phyloP scores from a whole-genome alignment of 2,888 invertebrate species.

The Sthenelais limicola region DNA sequence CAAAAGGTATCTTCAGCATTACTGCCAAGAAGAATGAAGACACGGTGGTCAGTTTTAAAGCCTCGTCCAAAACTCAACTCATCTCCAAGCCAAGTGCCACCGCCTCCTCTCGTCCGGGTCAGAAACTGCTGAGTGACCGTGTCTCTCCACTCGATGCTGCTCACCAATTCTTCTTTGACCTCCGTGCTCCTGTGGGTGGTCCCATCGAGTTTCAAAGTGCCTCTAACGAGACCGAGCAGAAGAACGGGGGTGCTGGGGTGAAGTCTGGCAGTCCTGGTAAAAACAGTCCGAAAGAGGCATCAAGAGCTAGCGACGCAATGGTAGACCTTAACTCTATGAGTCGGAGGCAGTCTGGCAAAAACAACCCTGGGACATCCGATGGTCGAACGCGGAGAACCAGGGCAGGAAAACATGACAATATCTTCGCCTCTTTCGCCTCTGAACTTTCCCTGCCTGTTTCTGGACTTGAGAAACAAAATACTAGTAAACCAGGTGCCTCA shows the following conservation, averaged over 20 bases:
- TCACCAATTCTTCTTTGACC: conserved; percentile 14
- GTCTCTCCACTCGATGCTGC: not conserved
- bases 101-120: too few species aligned
- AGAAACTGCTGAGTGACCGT: too few species aligned
- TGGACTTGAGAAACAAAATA: not conserved
- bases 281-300: conserved; percentile 40
- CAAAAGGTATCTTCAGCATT: conserved; percentile 39
- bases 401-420: conserved; percentile 16
- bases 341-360: not conserved
- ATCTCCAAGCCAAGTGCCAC: too few species aligned
- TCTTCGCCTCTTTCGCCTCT: conserved; percentile 32
- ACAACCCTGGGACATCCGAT: not conserved
- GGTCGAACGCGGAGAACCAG: not conserved
- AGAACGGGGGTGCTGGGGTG: too few species aligned
- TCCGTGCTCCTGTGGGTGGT: not conserved
- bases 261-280: conserved; percentile 15
- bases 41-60: conserved; percentile 26
- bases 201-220: conserved; percentile 1
- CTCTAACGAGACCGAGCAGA: not conserved
- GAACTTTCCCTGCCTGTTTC: not conserved
- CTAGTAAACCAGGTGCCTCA: not conserved
- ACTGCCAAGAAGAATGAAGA: conserved; percentile 28
- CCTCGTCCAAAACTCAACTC: conserved; percentile 21
- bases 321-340: not conserved
- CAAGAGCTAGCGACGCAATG: conserved; percentile 22